Base-by-base conservation (phyloP, 1,140 invertebrate species). In the Pseudachorutes palmiensis region DNA sequence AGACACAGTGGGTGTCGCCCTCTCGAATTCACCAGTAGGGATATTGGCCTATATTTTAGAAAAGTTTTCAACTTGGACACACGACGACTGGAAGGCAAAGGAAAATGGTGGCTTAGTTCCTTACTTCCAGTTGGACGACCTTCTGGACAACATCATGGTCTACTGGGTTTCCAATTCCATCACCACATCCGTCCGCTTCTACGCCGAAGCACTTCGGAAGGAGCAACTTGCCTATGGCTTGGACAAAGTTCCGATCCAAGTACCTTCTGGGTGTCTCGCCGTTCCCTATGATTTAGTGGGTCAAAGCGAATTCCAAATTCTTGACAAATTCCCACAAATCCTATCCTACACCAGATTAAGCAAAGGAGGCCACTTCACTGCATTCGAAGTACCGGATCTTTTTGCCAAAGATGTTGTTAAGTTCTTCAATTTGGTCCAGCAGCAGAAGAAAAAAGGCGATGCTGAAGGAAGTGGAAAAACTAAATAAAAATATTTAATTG, bases 11-110 rank as follows among this genome's bases (percentile, higher is more conserved):
- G 68, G 64, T 2, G 68, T 64, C 12, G 68, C 26, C 26, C 31
- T 72, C 22, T 33, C 66, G 1, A 67, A 73, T 49, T 70, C 71
- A 9, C 82, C 82, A 5, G 69, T 76, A 22, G 82, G 82, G 1
- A 72, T 84, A 29, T 79, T 82, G 12, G 80, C 80, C 3, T 84
- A 84, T 72, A 80, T 84, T 31, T 67, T 84, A 28, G 83, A 84
- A 72, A 85, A 85, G 72, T 85, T 83, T 70, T 79, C 81, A 2
- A 76, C 75, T 1, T 81, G 81, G 80, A 83, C 81, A 0, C 75
- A 81, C 66, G 19, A 29, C 1, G 59, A 65, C 2, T 66, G 55
- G 29, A 60, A 67, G n/a, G 22, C 75, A 12, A 61, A 75, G 29
- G 61, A 72, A 12, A 79, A 83, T 75, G 82, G 81, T 22, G 79